phyloP scores from a whole-genome alignment of 2,888 invertebrate species.

The Poecilobothrus nobilitatus region DNA sequence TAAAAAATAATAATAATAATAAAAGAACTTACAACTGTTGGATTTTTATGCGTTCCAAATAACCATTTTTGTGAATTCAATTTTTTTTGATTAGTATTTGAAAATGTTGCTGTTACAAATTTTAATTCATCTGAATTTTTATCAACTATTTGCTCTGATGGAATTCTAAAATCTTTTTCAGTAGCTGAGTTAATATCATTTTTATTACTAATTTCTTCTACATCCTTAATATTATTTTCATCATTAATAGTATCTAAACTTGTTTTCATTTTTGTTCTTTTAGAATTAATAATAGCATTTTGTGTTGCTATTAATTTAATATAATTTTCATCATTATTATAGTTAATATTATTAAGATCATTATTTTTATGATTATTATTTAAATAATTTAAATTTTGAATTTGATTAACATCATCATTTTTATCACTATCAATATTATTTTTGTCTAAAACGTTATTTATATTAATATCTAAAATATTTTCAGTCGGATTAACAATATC shows the following conservation, averaged over 20 bases:
- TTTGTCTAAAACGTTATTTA: neutral
- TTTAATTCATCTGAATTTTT: neutral
- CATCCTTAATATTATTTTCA: no score
- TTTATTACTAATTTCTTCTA: neutral
- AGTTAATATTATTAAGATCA: neutral
- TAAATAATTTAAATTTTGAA: neutral
- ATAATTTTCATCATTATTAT: constrained; percentile 11
- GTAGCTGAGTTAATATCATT: neutral
- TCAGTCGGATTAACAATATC: neutral
- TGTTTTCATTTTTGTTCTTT: neutral
- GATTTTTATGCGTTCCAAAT: constrained; percentile 41
- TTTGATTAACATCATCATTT: constrained; percentile 9
- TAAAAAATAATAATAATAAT: no score
- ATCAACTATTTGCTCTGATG: neutral
- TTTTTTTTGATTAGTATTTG: constrained; percentile 7
- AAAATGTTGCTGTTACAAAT: neutral
- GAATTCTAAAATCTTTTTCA: neutral
- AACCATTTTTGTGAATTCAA: constrained; percentile 33
- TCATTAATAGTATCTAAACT: neutral
- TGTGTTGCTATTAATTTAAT: neutral
- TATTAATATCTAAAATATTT: neutral
- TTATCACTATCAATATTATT: constrained; percentile 11
- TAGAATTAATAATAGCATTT: neutral
- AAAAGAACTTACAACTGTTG: constrained; percentile 37
- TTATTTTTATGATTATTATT: constrained; percentile 3